These are phyloP conservation scores for Callipepla californica DNA, from an alignment of 2,113 vertebrate species.

Conservation along the genomic window DNA sequence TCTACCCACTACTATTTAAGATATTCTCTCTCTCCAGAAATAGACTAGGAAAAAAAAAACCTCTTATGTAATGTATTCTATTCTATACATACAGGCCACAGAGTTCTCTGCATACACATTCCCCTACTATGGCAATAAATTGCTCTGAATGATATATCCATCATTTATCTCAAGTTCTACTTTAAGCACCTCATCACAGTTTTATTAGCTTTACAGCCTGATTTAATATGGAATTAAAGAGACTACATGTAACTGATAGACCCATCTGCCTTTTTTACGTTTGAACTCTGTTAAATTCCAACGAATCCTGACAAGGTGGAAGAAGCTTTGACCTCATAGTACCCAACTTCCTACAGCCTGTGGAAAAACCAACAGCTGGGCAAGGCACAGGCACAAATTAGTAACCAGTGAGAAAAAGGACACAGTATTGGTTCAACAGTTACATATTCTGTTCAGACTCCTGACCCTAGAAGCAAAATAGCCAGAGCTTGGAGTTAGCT, in stretches of 20 bases:
- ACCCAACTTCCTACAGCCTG: neutral
- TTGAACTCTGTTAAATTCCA: neutral
- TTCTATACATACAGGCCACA: neutral
- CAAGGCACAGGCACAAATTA: neutral
- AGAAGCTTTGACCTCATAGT: neutral
- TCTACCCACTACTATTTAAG: neutral
- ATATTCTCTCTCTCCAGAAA: neutral
- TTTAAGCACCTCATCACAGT: neutral
- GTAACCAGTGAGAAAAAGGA: neutral
- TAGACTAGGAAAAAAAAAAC: neutral
- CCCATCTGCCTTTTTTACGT: neutral
- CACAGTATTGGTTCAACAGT: neutral
- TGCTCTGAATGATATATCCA: neutral
- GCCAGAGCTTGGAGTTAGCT: neutral
- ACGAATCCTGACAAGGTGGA: rapidly evolving
- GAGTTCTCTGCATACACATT: neutral
- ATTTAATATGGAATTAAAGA: neutral
- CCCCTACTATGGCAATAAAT: neutral
- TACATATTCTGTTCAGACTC: neutral
- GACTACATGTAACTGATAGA: neutral
- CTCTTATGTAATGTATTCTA: neutral
- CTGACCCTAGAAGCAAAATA: neutral
- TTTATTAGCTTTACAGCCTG: neutral
- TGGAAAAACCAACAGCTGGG: neutral
- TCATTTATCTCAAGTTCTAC: neutral